Conservation (phyloP, 1,140 invertebrate genomes). For the Callitettix versicolor region DNA sequence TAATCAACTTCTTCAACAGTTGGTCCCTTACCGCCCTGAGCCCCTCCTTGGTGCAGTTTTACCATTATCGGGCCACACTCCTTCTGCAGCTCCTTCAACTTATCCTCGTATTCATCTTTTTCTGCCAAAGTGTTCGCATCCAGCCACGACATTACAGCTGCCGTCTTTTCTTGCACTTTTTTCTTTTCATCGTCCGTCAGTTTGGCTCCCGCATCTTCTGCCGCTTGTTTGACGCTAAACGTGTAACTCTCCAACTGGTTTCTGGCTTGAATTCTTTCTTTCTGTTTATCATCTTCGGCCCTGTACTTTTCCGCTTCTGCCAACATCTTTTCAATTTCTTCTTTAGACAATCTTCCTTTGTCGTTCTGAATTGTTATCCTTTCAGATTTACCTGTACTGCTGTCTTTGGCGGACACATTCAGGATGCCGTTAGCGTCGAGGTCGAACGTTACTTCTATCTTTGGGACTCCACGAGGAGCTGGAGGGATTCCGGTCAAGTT, state of each 20-base stretch:
- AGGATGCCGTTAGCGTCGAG: slow-evolving; percentile 71
- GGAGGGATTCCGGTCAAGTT: slow-evolving; percentile 69
- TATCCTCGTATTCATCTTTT: slow-evolving; percentile 65
- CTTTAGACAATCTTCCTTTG: slow-evolving; percentile 79
- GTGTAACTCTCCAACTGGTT: slow-evolving; percentile 74
- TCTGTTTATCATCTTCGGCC: slow-evolving; percentile 47
- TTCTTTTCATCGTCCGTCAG: slow-evolving; percentile 33
- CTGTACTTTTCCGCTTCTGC: slow-evolving; percentile 50
- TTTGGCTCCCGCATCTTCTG: slow-evolving; percentile 31
- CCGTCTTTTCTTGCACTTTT: slow-evolving; percentile 38
- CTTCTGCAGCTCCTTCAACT: slow-evolving; percentile 58
- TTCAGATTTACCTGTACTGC: slow-evolving; percentile 61
- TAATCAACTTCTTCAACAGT: slow-evolving; percentile 58
- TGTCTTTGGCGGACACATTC: slow-evolving; percentile 68
- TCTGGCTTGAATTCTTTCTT: slow-evolving; percentile 52
- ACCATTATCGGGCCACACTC: slow-evolving; percentile 63
- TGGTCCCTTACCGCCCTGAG: slow-evolving; percentile 40
- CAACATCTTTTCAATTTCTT: slow-evolving; percentile 88
- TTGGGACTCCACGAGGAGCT: slow-evolving; percentile 67
- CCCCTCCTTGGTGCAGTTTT: slow-evolving; percentile 53
- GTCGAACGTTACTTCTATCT: slow-evolving; percentile 68
- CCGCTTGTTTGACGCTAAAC: slow-evolving; percentile 58
- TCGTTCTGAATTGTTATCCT: slow-evolving; percentile 85
- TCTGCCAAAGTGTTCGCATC: slow-evolving; percentile 54
- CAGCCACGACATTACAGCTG: slow-evolving; percentile 45